phyloP scores from a whole-genome alignment of 30 jellyfish, hydroid and myxozoan genomes.

The Cassiopea xamachana region DNA sequence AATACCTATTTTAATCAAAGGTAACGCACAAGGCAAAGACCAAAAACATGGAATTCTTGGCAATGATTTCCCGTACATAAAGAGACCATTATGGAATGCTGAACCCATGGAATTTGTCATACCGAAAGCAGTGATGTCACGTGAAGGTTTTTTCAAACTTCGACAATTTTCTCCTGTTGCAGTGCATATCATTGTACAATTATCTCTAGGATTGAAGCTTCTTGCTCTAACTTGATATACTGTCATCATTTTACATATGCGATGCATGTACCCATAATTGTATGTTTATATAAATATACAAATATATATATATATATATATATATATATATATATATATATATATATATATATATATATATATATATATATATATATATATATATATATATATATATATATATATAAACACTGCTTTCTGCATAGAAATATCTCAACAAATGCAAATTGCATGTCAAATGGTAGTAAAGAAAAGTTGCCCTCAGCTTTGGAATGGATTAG shows the following conservation, averaged over 20 bases:
- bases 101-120: constrained; percentile 73
- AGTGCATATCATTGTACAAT: too few relatives aligned
- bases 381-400: background rate
- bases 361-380: too few relatives aligned
- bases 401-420: background rate
- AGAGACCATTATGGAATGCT: constrained; percentile 87
- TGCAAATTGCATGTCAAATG: constrained; percentile 53
- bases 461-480: constrained; percentile 28
- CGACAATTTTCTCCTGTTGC: too few relatives aligned
- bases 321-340: too few relatives aligned
- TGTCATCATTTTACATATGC: too few relatives aligned
- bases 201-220: too few relatives aligned
- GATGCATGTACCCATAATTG: too few relatives aligned
- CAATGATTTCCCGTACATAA: constrained; percentile 87
- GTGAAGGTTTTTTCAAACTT: constrained; percentile 11
- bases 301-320: too few relatives aligned
- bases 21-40: constrained; percentile 97
- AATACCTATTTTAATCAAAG: constrained; percentile 32
- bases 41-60: constrained; percentile 93
- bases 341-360: too few relatives aligned
- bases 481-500: constrained; percentile 90
- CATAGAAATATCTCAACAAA: constrained; percentile 17
- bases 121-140: constrained; percentile 56
- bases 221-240: too few relatives aligned
- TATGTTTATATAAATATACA: too few relatives aligned